Base-by-base conservation (phyloP, 2,113 vertebrate genomes). In the Paramisgurnus dabryanus region DNA sequence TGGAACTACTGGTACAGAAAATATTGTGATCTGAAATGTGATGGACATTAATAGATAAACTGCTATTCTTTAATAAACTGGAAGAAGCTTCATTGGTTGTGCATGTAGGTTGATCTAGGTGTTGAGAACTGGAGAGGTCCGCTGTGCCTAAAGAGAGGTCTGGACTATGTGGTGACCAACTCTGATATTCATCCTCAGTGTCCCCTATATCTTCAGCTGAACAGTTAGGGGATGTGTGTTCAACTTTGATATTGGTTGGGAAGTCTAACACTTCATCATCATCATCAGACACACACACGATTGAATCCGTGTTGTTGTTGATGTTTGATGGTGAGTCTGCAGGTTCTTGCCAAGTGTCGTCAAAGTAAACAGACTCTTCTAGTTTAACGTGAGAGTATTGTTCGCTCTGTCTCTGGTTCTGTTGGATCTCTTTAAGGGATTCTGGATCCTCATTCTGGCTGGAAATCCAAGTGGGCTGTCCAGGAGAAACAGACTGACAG, bases 121-220 rank as follows among this genome's bases (percentile, higher is more conserved):
- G 76, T 4, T 84, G 83, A 5, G 18, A 5, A 45, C 83, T 79
- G 10, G 8, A 66, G 41, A 65, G 50, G 50, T 76, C 80, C 58
- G 7, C 76, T 15, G 61, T 43, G 22, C 78, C 80, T 18, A 72
- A 70, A 76, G 78, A 45, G 47, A 79, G 13, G 34, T 82, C 83
- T 80, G 64, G 78, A 67, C 73, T 82, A 3, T 61, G 71, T 39
- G 80, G 65, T 1, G 83, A 85, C 80, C 80, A 85, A 80, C 80
- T 76, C 43, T 71, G 83, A 55, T 75, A 79, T 18, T 60, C 74
- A 34, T 60, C 64, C 40, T 85, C 83, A 43, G 49, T 60, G 39
- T 40, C 71, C 34, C 75, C 70, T 2, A 55, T 60, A 7, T 27
- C 11, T 1, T 81, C 80, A 5, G 5, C 49, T 40, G 72, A 78